Evolutionary conservation across 2,888 invertebrate genomes (phyloP).

Genomic region (Meganola albula): DNA sequence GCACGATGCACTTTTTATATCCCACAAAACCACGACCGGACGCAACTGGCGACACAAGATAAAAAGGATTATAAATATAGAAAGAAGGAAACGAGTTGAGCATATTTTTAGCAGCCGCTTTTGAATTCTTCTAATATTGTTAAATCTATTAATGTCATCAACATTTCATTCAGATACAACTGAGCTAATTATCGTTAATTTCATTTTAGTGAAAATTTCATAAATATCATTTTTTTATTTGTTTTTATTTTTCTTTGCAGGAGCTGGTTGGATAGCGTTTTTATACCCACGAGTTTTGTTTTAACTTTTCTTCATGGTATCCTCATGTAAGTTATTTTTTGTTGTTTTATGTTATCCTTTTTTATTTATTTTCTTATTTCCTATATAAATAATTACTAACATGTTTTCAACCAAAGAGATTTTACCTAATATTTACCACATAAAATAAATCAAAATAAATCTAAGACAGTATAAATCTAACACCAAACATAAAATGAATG

Average conservation of each 20-base stretch:
- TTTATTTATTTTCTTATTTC: conserved; percentile 9
- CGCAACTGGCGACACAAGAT: conserved; percentile 37
- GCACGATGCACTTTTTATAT: conserved; percentile 36
- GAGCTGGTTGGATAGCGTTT: conserved; percentile 44
- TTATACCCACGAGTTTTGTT: conserved; percentile 47
- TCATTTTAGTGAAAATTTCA: conserved; percentile 30
- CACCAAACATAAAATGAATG: too few relatives aligned
- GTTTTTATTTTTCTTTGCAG: conserved; percentile 56
- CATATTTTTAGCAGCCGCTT: conserved; percentile 23
- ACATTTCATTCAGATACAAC: neutral
- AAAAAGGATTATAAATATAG: conserved; percentile 60
- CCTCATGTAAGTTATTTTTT: conserved; percentile 72
- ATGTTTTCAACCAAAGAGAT: too few relatives aligned
- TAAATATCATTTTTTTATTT: conserved; percentile 36
- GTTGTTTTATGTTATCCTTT: conserved; percentile 32
- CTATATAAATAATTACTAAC: too few relatives aligned
- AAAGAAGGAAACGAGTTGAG: conserved; percentile 43
- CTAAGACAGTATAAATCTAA: too few relatives aligned
- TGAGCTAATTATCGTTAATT: neutral
- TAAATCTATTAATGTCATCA: neutral
- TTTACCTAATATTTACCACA: too few relatives aligned
- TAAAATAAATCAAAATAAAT: too few relatives aligned
- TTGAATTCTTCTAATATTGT: conserved; percentile 12
- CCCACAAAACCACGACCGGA: conserved; percentile 29
- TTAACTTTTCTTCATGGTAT: conserved; percentile 73